phyloP scores from a whole-genome alignment of 2,797 vertebrate genomes.

The Pterois miles region DNA sequence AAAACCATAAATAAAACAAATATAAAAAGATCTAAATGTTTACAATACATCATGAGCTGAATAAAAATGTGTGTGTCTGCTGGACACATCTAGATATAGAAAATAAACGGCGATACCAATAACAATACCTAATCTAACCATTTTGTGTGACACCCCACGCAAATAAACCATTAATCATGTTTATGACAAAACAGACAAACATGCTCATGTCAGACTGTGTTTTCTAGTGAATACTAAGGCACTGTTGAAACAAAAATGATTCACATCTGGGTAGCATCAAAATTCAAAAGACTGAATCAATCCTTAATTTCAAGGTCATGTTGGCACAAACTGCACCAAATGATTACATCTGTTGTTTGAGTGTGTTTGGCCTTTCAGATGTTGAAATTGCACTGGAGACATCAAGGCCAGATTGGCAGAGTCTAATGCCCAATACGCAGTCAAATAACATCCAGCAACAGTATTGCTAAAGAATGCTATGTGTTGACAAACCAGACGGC shows the following conservation, averaged over 20 bases:
- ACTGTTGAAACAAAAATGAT: slow-evolving; percentile 55
- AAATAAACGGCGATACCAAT: slow-evolving; percentile 33
- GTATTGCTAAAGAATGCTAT: slow-evolving; percentile 42
- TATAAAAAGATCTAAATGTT: slow-evolving; percentile 31
- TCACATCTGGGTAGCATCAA: slow-evolving; percentile 71
- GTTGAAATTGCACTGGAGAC: slow-evolving; percentile 51
- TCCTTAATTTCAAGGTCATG: slow-evolving; percentile 63
- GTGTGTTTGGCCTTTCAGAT: slow-evolving; percentile 59
- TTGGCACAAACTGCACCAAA: slow-evolving; percentile 59
- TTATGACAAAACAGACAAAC: slow-evolving; percentile 61
- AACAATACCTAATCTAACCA: slow-evolving; percentile 31
- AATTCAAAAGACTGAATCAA: slow-evolving; percentile 62
- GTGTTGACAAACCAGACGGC: slow-evolving; percentile 60
- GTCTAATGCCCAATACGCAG: slow-evolving; percentile 14
- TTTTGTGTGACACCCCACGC: slow-evolving; percentile 19
- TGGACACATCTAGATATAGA: slow-evolving; percentile 26
- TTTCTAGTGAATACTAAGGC: slow-evolving; percentile 39
- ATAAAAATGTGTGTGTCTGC: slow-evolving; percentile 2
- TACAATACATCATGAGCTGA: slow-evolving; percentile 27
- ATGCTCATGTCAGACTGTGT: slow-evolving; percentile 35
- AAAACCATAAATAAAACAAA: slow-evolving; percentile 39
- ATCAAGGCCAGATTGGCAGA: slow-evolving; percentile 52
- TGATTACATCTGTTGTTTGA: slow-evolving; percentile 57
- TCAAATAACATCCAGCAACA: slow-evolving; percentile 52
- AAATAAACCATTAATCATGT: slow-evolving; percentile 42